Base-by-base conservation (phyloP, 2,113 vertebrate genomes). In the Dipodomys spectabilis region DNA sequence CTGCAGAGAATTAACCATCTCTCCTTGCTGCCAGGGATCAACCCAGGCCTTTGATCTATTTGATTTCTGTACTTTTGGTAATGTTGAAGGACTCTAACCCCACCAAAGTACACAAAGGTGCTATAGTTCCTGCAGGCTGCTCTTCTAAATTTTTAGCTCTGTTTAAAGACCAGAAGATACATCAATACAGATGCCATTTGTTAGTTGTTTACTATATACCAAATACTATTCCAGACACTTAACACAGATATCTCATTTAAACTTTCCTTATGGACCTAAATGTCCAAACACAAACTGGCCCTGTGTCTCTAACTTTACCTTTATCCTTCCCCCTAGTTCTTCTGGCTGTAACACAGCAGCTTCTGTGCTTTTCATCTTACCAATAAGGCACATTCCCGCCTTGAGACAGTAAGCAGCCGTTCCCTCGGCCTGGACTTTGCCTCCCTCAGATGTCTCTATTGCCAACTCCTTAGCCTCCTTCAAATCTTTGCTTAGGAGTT, bases 1-100 rank as follows among this genome's bases (percentile, higher is more conserved):
- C 97, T 96, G 96, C 93, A 93, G 88, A 82, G 96, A 95, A 96
- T 97, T 96, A 96, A 39, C 96, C 85, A 85, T 80, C 88, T 92
- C 93, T 77, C 6, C 90, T 73, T 83, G 90, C 92, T 96, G 85
- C 90, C 73, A 73, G 93, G 69, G 88, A 91, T 91, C 23, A 85
- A 67, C 69, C 72, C 84, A 82, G 82, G 85, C 95, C 95, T 97
- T 97, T 97, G 95, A 97, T 96, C 92, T 96, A 12, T 88, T 74
- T 85, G 87, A 86, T 79, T 93, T 96, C 85, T 49, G 11, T 86
- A 57, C 94, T 95, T 90, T 71, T 64, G 94, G 79, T 93, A 93
- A 82, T 82, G 62, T 32, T 88, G 71, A 93, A 92, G 94, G 78
- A 79, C 90, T 89, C 20, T 88, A 84, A 90, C 93, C 64, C 82